Conservation (phyloP, 2,113 vertebrate species). For the Clarias magur region DNA sequence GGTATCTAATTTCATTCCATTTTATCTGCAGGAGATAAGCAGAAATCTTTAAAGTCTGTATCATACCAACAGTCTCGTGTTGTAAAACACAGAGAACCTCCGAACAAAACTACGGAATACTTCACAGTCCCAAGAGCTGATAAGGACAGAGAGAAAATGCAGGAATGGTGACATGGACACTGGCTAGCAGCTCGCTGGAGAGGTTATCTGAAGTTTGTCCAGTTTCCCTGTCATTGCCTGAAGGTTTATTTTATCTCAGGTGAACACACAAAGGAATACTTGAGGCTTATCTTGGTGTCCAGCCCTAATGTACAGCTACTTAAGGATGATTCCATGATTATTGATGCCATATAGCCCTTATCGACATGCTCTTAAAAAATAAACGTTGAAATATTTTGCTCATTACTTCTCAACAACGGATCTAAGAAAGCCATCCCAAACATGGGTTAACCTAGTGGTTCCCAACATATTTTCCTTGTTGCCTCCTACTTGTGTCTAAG, state of each 20-base stretch:
- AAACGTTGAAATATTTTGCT: neutral
- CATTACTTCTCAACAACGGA: too few relatives aligned
- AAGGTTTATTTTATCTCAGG: conserved; percentile 35
- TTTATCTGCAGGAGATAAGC: conserved; percentile 36
- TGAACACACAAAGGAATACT: conserved; percentile 29
- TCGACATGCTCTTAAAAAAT: neutral
- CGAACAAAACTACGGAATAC: neutral
- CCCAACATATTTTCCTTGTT: too few relatives aligned
- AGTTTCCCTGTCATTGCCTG: conserved; percentile 8
- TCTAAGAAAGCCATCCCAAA: neutral
- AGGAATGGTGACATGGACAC: conserved; percentile 14
- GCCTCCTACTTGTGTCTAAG: too few relatives aligned
- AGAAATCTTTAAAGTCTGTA: conserved; percentile 25
- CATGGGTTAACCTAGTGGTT: neutral
- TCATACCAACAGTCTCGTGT: conserved; percentile 16
- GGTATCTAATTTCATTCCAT: conserved; percentile 18
- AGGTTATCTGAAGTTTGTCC: conserved; percentile 40
- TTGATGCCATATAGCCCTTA: neutral
- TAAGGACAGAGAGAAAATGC: conserved; percentile 16
- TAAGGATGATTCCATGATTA: neutral
- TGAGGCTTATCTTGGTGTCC: conserved; percentile 53
- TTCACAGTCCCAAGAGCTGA: conserved; percentile 15
- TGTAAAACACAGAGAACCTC: conserved; percentile 2
- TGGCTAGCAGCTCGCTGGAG: conserved; percentile 2
- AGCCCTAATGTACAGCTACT: neutral